phyloP scores from a whole-genome alignment of 2,797 vertebrate species.

The Fundulus diaphanus region DNA sequence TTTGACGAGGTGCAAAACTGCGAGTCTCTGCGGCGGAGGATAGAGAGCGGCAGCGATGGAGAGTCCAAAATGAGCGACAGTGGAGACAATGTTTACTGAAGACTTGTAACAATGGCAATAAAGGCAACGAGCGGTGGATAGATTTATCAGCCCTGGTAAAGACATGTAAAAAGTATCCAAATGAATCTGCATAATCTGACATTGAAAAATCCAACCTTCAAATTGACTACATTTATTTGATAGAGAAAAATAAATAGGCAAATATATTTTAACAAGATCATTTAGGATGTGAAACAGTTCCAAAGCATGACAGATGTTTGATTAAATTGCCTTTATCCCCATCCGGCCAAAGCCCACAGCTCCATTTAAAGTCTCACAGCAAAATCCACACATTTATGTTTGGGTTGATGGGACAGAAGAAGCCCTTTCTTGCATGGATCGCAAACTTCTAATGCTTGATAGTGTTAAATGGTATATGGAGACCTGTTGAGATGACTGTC shows the following conservation, averaged over 20 bases:
- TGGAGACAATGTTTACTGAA: slow-evolving; percentile 37
- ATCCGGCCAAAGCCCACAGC: no score
- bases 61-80: slow-evolving; percentile 67
- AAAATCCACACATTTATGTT: no score
- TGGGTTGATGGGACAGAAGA: no score
- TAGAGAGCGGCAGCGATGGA: slow-evolving; percentile 66
- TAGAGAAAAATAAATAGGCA: background rate
- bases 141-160: background rate
- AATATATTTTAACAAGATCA: background rate
- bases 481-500: no score
- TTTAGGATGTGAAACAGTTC: background rate
- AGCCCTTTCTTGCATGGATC: no score
- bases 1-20: slow-evolving; percentile 34
- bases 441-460: no score
- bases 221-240: background rate
- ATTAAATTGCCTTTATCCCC: background rate
- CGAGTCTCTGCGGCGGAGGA: slow-evolving; percentile 35
- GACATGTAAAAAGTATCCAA: background rate
- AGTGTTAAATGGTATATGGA: no score
- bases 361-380: no score
- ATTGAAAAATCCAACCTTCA: background rate
- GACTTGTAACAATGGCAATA: no score
- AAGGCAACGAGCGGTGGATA: no score
- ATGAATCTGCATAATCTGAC: background rate
- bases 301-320: background rate